Evolutionary conservation across 2,888 invertebrate genomes (phyloP), one percentile per base, ranked within the genome.

Genomic region (Tachystola acroxantha): DNA sequence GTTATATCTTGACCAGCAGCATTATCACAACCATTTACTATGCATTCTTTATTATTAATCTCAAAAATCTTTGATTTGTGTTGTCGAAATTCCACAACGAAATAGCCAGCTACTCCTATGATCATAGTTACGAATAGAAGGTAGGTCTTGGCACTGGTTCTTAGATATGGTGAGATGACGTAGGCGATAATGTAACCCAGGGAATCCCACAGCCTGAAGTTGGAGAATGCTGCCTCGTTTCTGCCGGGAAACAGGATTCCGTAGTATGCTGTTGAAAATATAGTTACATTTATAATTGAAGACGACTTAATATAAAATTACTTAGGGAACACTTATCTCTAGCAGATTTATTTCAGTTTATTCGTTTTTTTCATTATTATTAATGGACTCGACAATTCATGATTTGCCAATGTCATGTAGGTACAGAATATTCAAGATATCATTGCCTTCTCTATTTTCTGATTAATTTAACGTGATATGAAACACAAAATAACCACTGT

Each of bases 191-290:
- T 89, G 66, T 90, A 91, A 2, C 92, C 92, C 0, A 90, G 64
- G 0, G 91, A 90, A 58, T 92, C 91, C 92, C 92, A 92, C 2
- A 92, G 81, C 0, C 91, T 75, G 75, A 91, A 92, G 76, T 92
- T 92, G 27, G 92, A 89, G 74, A 91, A 92, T 0, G 91, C 91
- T 0, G 92, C 91, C 53, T 92, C 92, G 53, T 91, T 88, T 46
- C 88, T 71, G 0, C 86, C 81, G 0, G 88, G 88, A 59, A 92
- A 91, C 7, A 92, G 71, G 16, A 89, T 84, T 0, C 92, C 91
- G 73, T 90, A 91, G 57, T 91, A 88, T 0, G 89, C 89, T 88
- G 69, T 2, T 11, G 20, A 12, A 20, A 9, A 24, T 16, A 4
- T 16, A 16, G n/a, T n/a, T n/a, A n/a, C n/a, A n/a, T n/a, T n/a